Evolutionary conservation across 2,888 invertebrate genomes (phyloP), one percentile per base, ranked within the genome.

Genomic region (Tipula helvola): DNA sequence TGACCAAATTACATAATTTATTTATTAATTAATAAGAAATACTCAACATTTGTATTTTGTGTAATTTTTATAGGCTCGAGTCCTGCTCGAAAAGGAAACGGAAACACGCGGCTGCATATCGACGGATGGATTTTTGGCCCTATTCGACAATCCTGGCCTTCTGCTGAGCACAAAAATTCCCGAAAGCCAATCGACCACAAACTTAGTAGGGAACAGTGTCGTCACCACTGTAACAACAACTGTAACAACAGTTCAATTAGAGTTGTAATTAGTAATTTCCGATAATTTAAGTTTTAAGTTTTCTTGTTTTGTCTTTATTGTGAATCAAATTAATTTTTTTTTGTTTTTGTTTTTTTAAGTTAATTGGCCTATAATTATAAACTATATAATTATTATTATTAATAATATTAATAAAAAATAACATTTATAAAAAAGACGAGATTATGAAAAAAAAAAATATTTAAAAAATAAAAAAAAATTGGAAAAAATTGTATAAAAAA

Each of bases 41-140:
- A n/a, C 41, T 39, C 39, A 12, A 41, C 3, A 28, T 85, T 85
- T 44, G 2, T 85, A 42, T 85, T 42, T 42, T 44, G n/a, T n/a
- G n/a, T n/a, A n/a, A n/a, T n/a, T n/a, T n/a, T 7, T 87, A 2
- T 41, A 92, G 92, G 91, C 91, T n/a, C 91, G 91, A 86, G 89
- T 90, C 87, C 90, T 91, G 88, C 89, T 92, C 86, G 92, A 92
- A 87, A 92, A 91, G 88, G 91, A 91, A 87, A 88, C 89, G 2
- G 91, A 91, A 88, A 90, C 91, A 86, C 90, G 90, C 36, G 89
- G 89, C 85, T 92, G 92, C 88, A 89, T 90, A 57, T 89, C 90
- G 10, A 90, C 89, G 86, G 90, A 90, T 87, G 91, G 91, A 88
- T 91, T 91, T 88, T 88, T 91, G 88, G 89, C 90, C 87, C 90